phyloP scores from a whole-genome alignment of 2,888 invertebrate species.

The Exephanes ischioxanthus region DNA sequence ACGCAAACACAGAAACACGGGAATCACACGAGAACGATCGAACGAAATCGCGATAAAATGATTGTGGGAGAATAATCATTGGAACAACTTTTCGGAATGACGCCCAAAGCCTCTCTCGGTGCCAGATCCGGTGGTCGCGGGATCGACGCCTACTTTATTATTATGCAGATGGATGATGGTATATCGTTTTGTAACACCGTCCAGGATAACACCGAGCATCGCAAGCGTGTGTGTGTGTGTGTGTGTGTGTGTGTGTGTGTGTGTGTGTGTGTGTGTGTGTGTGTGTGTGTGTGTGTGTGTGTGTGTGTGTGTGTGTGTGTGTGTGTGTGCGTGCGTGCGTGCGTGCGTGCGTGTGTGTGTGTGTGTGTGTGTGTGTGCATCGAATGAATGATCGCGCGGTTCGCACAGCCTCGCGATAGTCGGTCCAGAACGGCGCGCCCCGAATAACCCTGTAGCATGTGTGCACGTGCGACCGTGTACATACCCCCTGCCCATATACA shows the following conservation, averaged over 20 bases:
- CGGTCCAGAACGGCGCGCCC: slow-evolving; percentile 33
- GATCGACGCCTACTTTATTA: slow-evolving; percentile 43
- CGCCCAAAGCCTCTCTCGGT: background rate
- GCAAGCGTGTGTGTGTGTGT: background rate
- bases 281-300: background rate
- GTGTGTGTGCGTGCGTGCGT: no score
- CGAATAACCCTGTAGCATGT: slow-evolving; percentile 24
- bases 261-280: background rate
- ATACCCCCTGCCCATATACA: background rate
- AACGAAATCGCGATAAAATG: background rate
- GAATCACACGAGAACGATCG: background rate
- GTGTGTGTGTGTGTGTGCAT: background rate
- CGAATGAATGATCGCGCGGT: slow-evolving; percentile 46
- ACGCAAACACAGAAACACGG: background rate
- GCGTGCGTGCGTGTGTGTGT: no score
- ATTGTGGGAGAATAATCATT: background rate
- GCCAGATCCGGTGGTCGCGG: background rate
- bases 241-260: background rate
- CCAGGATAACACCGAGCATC: background rate
- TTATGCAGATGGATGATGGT: slow-evolving; percentile 26
- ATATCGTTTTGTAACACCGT: slow-evolving; percentile 13
- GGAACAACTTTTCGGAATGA: slow-evolving; percentile 1
- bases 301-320: background rate
- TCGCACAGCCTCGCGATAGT: slow-evolving; percentile 22
- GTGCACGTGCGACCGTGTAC: slow-evolving; percentile 41